phyloP scores from a whole-genome alignment of 2,113 vertebrate genomes.

The Gobiocypris rarus region DNA sequence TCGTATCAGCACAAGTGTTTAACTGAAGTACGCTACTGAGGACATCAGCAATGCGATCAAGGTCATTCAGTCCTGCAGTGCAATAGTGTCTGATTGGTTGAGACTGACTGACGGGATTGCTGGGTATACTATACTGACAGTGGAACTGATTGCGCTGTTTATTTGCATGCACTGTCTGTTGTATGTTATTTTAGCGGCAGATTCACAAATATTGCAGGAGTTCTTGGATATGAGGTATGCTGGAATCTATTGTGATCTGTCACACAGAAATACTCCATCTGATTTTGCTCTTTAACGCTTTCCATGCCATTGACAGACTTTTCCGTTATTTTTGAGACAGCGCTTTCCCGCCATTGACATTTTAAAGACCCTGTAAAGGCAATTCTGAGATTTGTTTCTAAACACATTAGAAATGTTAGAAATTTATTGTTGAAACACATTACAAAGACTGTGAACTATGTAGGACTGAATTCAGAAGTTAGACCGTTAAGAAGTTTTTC shows the following conservation, averaged over 20 bases:
- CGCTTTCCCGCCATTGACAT: too few relatives aligned
- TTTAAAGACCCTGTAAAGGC: too few relatives aligned
- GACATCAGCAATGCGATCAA: not conserved
- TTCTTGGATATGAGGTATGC: not conserved
- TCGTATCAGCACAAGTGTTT: not conserved
- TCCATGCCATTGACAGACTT: too few relatives aligned
- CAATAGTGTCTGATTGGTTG: not conserved
- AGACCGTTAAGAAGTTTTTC: too few relatives aligned
- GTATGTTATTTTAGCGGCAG: not conserved
- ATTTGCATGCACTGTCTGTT: not conserved
- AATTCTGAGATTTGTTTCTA: too few relatives aligned
- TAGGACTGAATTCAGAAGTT: too few relatives aligned
- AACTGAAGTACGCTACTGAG: not conserved
- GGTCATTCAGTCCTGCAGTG: not conserved
- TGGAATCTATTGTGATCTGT: not conserved
- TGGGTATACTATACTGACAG: not conserved
- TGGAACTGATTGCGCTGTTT: not conserved
- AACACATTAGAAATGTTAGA: too few relatives aligned
- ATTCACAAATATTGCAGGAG: too few relatives aligned
- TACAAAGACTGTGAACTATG: too few relatives aligned
- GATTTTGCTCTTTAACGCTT: too few relatives aligned
- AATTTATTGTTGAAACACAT: too few relatives aligned
- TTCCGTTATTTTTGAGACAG: too few relatives aligned
- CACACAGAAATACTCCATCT: not conserved
- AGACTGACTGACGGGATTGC: not conserved